Conservation (phyloP, 2,888 invertebrate species). For the Atrina japonica region DNA sequence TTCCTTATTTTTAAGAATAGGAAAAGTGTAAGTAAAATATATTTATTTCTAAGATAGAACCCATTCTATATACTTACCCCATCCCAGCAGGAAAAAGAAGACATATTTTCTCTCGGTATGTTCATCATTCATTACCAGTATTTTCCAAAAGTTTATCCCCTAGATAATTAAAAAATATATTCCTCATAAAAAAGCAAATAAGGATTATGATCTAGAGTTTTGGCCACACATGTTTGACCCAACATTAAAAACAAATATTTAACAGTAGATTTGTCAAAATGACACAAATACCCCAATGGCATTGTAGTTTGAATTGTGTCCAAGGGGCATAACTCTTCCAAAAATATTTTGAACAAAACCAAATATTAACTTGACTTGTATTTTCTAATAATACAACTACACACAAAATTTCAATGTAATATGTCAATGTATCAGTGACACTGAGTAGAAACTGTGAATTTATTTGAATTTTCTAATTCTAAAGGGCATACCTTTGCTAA, state of each 20-base stretch:
- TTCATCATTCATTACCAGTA: constrained; percentile 79
- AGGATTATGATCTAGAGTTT: background rate
- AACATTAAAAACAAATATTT: background rate
- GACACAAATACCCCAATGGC: too few species aligned
- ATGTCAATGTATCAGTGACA: too few species aligned
- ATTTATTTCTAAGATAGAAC: background rate
- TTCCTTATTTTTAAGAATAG: background rate
- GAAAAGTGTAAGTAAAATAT: background rate
- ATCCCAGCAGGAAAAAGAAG: constrained; percentile 76
- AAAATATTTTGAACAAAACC: too few species aligned
- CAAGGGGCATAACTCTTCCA: too few species aligned
- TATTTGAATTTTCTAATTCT: too few species aligned
- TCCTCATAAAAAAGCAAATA: constrained; percentile 1
- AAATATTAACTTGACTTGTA: too few species aligned
- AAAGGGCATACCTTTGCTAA: too few species aligned
- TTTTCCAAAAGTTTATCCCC: constrained; percentile 78
- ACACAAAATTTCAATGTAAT: too few species aligned
- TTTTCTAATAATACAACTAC: too few species aligned
- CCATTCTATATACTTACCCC: constrained; percentile 69
- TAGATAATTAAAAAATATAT: constrained; percentile 53
- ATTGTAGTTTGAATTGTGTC: too few species aligned
- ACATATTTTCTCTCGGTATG: constrained; percentile 78
- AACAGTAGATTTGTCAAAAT: too few species aligned
- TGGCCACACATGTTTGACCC: background rate
- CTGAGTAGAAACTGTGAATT: too few species aligned